These are phyloP conservation scores for Carabus problematicus DNA, from an alignment of 2,888 invertebrate genomes.

Conservation along the genomic window DNA sequence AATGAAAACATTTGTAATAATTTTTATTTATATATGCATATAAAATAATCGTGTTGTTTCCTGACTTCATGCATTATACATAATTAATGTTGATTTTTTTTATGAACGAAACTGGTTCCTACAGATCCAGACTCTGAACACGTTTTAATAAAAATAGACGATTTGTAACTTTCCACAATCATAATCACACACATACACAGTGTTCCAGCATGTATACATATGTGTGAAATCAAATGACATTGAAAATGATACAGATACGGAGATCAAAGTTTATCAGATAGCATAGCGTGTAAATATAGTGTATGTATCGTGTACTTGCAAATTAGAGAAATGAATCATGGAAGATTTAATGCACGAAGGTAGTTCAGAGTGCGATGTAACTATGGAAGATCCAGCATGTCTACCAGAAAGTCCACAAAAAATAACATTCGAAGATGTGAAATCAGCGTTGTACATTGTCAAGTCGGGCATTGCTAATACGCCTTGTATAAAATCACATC, in stretches of 20 bases:
- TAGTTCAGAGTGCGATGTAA: neutral
- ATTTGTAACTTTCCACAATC: too few relatives aligned
- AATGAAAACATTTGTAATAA: too few relatives aligned
- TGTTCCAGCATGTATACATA: slow-evolving; percentile 23
- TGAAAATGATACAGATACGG: slow-evolving; percentile 23
- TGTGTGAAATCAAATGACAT: slow-evolving; percentile 8
- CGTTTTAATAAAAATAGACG: too few relatives aligned
- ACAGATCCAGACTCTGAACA: too few relatives aligned
- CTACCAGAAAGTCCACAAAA: slow-evolving; percentile 72
- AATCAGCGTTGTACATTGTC: slow-evolving; percentile 72
- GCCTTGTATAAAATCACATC: slow-evolving; percentile 66
- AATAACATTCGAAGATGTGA: slow-evolving; percentile 69
- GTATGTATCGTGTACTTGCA: neutral
- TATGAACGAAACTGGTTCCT: too few relatives aligned
- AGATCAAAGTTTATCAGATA: slow-evolving; percentile 37
- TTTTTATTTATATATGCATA: too few relatives aligned
- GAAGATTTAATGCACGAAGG: slow-evolving; percentile 32
- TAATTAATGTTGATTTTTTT: too few relatives aligned
- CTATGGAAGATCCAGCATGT: slow-evolving; percentile 60
- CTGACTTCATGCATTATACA: too few relatives aligned
- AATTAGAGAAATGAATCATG: slow-evolving; percentile 4
- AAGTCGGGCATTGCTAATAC: slow-evolving; percentile 67
- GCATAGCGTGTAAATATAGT: neutral
- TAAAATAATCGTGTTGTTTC: too few relatives aligned
- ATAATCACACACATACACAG: too few relatives aligned